These are phyloP conservation scores for Scortum barcoo DNA, from an alignment of 2,113 vertebrate species.

Conservation along the genomic window DNA sequence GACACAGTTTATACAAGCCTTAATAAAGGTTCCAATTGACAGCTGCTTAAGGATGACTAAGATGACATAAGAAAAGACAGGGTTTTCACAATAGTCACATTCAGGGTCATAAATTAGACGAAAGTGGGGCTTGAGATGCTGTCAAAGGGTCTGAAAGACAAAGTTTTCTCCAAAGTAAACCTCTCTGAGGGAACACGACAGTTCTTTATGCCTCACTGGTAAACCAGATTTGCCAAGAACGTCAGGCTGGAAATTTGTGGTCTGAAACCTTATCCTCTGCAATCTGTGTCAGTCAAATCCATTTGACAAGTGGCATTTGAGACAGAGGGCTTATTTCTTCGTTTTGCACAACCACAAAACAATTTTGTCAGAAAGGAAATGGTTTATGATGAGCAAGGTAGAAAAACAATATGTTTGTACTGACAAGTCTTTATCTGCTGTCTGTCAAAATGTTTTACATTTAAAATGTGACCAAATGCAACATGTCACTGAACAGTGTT, in stretches of 20 bases:
- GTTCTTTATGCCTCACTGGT: conserved; percentile 85
- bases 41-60: background rate
- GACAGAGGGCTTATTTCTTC: conserved; percentile 78
- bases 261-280: conserved; percentile 85
- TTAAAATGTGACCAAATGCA: conserved; percentile 30
- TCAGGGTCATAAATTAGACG: conserved; percentile 37
- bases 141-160: conserved; percentile 65
- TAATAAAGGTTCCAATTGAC: background rate
- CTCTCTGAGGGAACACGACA: conserved; percentile 65
- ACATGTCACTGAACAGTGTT: background rate
- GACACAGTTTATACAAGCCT: background rate
- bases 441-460: conserved; percentile 57
- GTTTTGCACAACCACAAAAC: conserved; percentile 75
- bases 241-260: conserved; percentile 80
- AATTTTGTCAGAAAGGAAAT: conserved; percentile 60
- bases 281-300: conserved; percentile 85
- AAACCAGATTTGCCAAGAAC: conserved; percentile 85
- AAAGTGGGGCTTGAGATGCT: conserved; percentile 65
- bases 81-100: conserved; percentile 27
- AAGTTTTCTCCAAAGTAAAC: conserved; percentile 77
- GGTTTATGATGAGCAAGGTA: conserved; percentile 66
- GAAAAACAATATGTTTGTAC: conserved; percentile 58
- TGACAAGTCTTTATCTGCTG: conserved; percentile 68
- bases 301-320: conserved; percentile 78
- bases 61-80: background rate